Conservation (phyloP, 2,113 vertebrate genomes). For the Podarcis muralis region DNA sequence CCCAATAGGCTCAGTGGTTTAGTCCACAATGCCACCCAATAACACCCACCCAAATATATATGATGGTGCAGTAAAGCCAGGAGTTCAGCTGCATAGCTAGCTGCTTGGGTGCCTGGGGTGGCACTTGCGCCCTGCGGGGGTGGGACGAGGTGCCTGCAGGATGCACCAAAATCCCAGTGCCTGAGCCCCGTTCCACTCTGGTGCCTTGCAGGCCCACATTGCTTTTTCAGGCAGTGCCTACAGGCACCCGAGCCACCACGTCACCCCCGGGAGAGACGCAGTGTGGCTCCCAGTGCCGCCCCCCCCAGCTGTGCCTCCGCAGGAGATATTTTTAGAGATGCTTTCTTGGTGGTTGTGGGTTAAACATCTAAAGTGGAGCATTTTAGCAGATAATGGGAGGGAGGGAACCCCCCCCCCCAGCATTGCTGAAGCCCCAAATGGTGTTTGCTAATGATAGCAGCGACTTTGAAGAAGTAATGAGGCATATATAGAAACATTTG, state of each 20-base stretch:
- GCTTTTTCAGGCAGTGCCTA: too few relatives aligned
- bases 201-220: too few relatives aligned
- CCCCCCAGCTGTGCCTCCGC: not conserved
- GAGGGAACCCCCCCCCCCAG: not conserved
- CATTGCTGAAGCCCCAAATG: slow-evolving; percentile 17
- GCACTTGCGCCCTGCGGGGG: too few relatives aligned
- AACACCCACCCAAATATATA: not conserved
- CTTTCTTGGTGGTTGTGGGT: slow-evolving; percentile 2
- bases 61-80: not conserved
- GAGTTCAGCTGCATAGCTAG: not conserved
- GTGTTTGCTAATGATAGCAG: not conserved
- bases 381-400: not conserved
- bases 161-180: too few relatives aligned
- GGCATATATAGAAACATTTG: not conserved
- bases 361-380: slow-evolving; percentile 19
- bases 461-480: slow-evolving; percentile 33
- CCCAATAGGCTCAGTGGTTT: too few relatives aligned
- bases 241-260: too few relatives aligned
- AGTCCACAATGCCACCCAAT: not conserved
- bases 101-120: too few relatives aligned
- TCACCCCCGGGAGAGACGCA: too few relatives aligned
- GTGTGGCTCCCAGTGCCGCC: too few relatives aligned
- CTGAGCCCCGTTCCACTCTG: too few relatives aligned
- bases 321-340: slow-evolving; percentile 2
- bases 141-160: too few relatives aligned